These are phyloP conservation scores for Drosophila fulvimacula DNA, from an alignment of 2,888 invertebrate species.

Conservation along the genomic window DNA sequence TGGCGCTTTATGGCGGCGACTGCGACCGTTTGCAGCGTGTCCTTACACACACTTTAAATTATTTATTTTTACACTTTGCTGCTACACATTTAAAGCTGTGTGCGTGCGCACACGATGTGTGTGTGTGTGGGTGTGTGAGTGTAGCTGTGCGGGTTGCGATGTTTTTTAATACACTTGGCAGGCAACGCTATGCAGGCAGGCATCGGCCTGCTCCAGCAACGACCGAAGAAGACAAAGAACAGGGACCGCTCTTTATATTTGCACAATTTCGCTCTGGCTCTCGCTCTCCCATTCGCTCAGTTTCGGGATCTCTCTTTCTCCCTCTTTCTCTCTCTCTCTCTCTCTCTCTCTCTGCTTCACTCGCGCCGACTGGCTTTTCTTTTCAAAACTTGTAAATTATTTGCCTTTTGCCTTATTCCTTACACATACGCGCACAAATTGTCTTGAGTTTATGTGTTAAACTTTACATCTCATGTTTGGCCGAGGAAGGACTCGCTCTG, in stretches of 20 bases:
- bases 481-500: conserved; percentile 52
- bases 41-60: conserved; percentile 81
- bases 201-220: conserved; percentile 49
- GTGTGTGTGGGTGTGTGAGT: conserved; percentile 28
- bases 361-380: conserved; percentile 59
- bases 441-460: conserved; percentile 81
- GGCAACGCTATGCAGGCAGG: conserved; percentile 47
- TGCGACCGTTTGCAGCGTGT: conserved; percentile 73
- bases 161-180: conserved; percentile 66
- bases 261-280: conserved; percentile 55
- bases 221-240: conserved; percentile 30
- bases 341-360: conserved; percentile 12
- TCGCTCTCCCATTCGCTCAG: conserved; percentile 18
- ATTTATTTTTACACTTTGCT: conserved; percentile 82
- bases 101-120: conserved; percentile 20
- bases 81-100: conserved; percentile 75
- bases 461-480: conserved; percentile 76
- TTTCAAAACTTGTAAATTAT: conserved; percentile 81
- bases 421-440: conserved; percentile 78
- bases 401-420: conserved; percentile 81
- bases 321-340: conserved; percentile 15
- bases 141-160: conserved; percentile 28
- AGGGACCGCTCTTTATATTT: conserved; percentile 63
- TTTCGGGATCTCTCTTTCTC: conserved; percentile 19
- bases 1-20: conserved; percentile 69